Evolutionary conservation across 2,888 invertebrate species (phyloP), one percentile per base, ranked within the genome.

Genomic region (Diaphora mendica): DNA sequence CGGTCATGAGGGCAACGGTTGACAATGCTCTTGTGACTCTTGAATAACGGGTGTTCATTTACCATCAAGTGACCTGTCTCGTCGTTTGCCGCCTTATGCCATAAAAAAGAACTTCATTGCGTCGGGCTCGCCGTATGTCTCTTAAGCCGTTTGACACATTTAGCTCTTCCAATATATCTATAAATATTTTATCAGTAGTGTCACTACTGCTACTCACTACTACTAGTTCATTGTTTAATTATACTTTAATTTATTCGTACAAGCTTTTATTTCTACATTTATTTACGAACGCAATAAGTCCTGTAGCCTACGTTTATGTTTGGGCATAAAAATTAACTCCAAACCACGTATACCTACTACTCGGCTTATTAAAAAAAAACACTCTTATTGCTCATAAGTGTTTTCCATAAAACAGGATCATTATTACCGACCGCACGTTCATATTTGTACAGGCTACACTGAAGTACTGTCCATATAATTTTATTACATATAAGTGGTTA

Each of bases 401-500:
- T 72, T 68, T 59, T 26, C 64, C 23, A 51, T 71, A 65, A 68
- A 44, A 62, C 7, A 64, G 59, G 26, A 77, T 75, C 51, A 74
- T 74, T 75, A 76, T 69, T 69, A 64, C 55, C 30, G 71, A 64
- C 35, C 64, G 39, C 72, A 68, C 74, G 44, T 64, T 48, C 64
- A 48, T 70, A 70, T 39, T 64, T 72, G 62, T 66, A 77, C 68
- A 70, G 33, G 59, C 39, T 59, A 59, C 68, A 69, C 59, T 77
- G 74, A 79, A 76, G 73, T 72, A 73, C 74, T 75, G 75, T 78
- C 78, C 82, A 83, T 83, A 82, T 80, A 83, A 82, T 83, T 82
- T 82, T 81, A 83, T 82, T 78, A 80, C 78, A 72, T 79, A 79
- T 77, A 83, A 83, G 82, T 83, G 80, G 83, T 66, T 81, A 78